phyloP scores from a whole-genome alignment of 2,888 invertebrate genomes.

The Lycophotia porphyrea region DNA sequence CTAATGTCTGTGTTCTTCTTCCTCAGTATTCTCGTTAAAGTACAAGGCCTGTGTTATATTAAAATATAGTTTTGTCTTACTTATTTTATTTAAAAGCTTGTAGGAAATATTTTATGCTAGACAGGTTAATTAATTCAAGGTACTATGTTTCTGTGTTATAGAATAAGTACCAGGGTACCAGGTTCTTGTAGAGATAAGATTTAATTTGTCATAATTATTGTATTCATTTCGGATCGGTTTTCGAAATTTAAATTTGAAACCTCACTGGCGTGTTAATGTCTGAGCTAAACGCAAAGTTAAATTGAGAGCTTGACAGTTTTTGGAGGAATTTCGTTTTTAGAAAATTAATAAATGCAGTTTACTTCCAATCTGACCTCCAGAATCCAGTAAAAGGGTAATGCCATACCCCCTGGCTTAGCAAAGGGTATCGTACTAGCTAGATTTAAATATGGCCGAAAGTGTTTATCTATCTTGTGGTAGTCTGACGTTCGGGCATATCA shows the following conservation, averaged over 20 bases:
- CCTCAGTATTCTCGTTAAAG: conserved; percentile 11
- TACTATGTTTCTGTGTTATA: neutral
- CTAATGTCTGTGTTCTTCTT: conserved; percentile 10
- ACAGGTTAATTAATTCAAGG: neutral
- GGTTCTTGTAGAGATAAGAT: neutral
- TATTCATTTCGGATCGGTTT: neutral
- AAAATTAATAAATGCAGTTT: neutral
- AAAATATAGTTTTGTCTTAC: neutral
- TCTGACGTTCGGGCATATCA: neutral
- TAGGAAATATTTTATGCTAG: neutral
- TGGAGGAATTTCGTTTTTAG: neutral
- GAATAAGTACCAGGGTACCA: neutral
- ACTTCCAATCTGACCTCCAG: neutral
- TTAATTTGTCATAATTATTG: neutral
- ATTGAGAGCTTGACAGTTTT: neutral
- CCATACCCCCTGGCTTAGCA: neutral
- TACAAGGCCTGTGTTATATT: conserved; percentile 5
- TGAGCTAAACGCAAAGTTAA: neutral
- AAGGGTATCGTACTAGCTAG: neutral
- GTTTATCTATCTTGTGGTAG: neutral
- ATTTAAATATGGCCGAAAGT: neutral
- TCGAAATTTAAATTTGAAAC: neutral
- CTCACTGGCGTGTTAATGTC: too few species aligned
- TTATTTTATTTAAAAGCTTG: neutral
- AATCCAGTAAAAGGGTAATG: neutral